Evolutionary conservation across 1,140 invertebrate genomes (phyloP).

Genomic region (Phortica variegata): DNA sequence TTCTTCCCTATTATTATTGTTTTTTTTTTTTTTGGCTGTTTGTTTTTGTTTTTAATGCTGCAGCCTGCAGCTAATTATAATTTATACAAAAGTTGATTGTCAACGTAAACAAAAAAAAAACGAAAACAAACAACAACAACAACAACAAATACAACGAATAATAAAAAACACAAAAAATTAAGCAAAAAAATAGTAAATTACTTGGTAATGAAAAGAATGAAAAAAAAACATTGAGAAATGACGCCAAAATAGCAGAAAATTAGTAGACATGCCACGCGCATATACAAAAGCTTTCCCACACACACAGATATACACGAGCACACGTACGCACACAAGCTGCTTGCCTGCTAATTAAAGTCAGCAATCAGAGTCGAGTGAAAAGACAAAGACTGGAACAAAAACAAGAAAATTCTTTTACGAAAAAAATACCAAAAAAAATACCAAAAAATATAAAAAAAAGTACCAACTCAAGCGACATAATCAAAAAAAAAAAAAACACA

Average conservation of each 20-base stretch:
- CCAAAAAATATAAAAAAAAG: too few relatives aligned
- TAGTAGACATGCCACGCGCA: too few relatives aligned
- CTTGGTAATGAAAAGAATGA: not conserved
- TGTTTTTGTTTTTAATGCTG: slow-evolving; percentile 25
- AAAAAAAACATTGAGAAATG: not conserved
- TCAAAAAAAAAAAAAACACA: slow-evolving; percentile 7
- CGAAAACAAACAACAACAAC: slow-evolving; percentile 1
- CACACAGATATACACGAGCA: too few relatives aligned
- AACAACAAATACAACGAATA: slow-evolving; percentile 4
- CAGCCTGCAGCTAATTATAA: slow-evolving; percentile 41
- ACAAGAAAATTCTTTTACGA: too few relatives aligned
- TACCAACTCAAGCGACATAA: too few relatives aligned
- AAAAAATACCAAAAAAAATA: too few relatives aligned
- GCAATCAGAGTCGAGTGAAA: too few relatives aligned
- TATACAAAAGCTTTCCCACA: too few relatives aligned
- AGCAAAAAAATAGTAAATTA: slow-evolving; percentile 12
- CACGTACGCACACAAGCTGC: not conserved
- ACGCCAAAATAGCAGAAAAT: too few relatives aligned
- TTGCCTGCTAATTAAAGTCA: slow-evolving; percentile 47
- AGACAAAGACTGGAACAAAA: too few relatives aligned
- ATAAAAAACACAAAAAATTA: slow-evolving; percentile 20
- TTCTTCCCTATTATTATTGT: slow-evolving; percentile 18
- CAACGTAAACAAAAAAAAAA: too few relatives aligned
- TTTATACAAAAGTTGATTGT: slow-evolving; percentile 29
- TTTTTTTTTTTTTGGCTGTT: slow-evolving; percentile 15